Evolutionary conservation across 2,797 vertebrate genomes (phyloP), one percentile per base, ranked within the genome.

Genomic region (Graptemys geographica): DNA sequence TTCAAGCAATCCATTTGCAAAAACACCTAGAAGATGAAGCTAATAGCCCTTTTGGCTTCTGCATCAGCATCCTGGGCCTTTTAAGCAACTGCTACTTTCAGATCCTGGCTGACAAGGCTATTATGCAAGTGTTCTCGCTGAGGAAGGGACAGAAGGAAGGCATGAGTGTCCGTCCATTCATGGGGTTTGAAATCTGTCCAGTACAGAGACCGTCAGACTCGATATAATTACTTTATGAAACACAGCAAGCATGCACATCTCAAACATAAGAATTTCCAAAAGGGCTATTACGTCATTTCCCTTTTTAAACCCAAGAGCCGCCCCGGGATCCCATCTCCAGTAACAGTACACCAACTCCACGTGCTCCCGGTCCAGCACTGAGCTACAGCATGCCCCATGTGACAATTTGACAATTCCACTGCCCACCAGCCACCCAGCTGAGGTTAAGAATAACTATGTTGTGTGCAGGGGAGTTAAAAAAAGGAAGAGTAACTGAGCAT

Each of bases 401-500:
- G 33, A 21, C 59, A 62, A 10, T 5, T 7, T 33, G 31, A 28
- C 65, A 18, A 69, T 21, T 37, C 33, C 65, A 69, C n/a, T 9
- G n/a, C 8, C 33, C 56, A 27, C 27, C 56, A 5, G 33, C 8
- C 62, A 8, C 33, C 10, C 33, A n/a, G 31, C 33, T 5, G 18
- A 69, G n/a, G 16, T 69, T 21, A 69, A 37, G 33, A 57, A 57
- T 37, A 69, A 37, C 65, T 18, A 37, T 19, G 13, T 21, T 9
- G n/a, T 21, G 16, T 37, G 65, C 33, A 69, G 15, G 65, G 65
- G 65, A 37, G 16, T 37, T n/a, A 21, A 37, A 37, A 69, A 21
- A 94, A 87, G 90, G 90, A 95, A 94, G 51, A 92, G 51, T 28
- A 72, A 74, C 80, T 78, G 72, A 18, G 2, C n/a, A 89, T 28